Conservation (phyloP, 2,113 vertebrate species). For the Indicator indicator region DNA sequence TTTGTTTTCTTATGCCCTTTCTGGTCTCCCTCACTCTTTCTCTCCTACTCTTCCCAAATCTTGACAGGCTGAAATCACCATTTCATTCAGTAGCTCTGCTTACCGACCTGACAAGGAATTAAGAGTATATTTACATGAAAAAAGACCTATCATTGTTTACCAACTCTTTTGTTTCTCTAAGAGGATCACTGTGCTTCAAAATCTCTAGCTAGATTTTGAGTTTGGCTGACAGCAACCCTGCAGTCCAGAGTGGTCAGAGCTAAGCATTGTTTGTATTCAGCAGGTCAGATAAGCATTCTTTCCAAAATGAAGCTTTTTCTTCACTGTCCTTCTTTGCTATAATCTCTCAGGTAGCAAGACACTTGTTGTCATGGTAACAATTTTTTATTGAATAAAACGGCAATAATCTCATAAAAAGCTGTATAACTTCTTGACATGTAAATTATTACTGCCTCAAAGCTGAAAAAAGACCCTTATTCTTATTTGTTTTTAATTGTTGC, state of each 20-base stretch:
- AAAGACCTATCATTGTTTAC: constrained; percentile 8
- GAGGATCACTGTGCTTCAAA: neutral
- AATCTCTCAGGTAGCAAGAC: constrained; percentile 62
- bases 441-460: constrained; percentile 69
- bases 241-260: neutral
- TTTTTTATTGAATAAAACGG: constrained; percentile 59
- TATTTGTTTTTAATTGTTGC: neutral
- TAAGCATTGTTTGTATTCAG: constrained; percentile 31
- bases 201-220: neutral
- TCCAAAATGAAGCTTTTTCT: constrained; percentile 60
- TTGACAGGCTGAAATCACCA: neutral
- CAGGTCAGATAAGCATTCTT: constrained; percentile 53
- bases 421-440: constrained; percentile 71
- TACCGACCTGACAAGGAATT: neutral
- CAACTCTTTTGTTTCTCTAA: neutral
- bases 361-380: constrained; percentile 70
- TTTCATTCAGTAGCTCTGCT: neutral
- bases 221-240: neutral
- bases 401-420: constrained; percentile 69
- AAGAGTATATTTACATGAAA: constrained; percentile 6
- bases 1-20: neutral
- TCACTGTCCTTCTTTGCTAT: constrained; percentile 45
- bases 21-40: neutral
- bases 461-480: neutral
- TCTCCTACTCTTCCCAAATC: neutral